Base-by-base conservation (phyloP, 2,113 vertebrate genomes). In the Phylloscopus trochiloides region DNA sequence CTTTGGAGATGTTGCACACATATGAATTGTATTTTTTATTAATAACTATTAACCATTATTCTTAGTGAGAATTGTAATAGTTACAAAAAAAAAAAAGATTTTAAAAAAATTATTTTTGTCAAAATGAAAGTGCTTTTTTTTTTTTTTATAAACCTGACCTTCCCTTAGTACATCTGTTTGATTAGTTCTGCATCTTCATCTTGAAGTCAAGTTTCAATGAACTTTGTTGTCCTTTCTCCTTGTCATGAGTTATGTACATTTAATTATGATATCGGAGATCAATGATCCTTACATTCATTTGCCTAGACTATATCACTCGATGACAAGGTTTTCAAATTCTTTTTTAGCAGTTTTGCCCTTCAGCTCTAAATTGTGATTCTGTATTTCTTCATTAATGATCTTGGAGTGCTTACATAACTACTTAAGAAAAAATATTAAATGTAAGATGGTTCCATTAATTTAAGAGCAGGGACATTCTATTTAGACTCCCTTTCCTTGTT, bases 381-480 rank as follows among this genome's bases (percentile, higher is more conserved):
- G 89, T 94, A 51, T 65, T 94, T 90, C 76, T 95, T 92, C 63
- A 84, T 92, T 88, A 98, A 61, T 94, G 63, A 95, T 96, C 57
- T 94, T 96, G 88, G 67, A 93, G 82, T 95, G 90, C 90, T 95
- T 96, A 77, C 87, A 84, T 91, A 94, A 96, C 76, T 96, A 83
- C 70, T 96, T 96, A 95, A 96, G 88, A 97, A 70, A 96, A 97
- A 91, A 96, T 88, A 93, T 79, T 96, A 95, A 93, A 78, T 91
- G 55, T 89, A 94, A 96, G 90, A 94, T 67, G 54, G 67, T 95
- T 96, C 94, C 75, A 97, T 97, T 97, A 96, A 97, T 97, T 97
- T 97, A 79, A 84, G 42, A 96, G 89, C 79, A 58, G 68, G 43
- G 82, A 86, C 91, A 84, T 88, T 95, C 91, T 96, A 94, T 95